Conservation (phyloP, 2,797 vertebrate species). For the Aulostomus chinensis region DNA sequence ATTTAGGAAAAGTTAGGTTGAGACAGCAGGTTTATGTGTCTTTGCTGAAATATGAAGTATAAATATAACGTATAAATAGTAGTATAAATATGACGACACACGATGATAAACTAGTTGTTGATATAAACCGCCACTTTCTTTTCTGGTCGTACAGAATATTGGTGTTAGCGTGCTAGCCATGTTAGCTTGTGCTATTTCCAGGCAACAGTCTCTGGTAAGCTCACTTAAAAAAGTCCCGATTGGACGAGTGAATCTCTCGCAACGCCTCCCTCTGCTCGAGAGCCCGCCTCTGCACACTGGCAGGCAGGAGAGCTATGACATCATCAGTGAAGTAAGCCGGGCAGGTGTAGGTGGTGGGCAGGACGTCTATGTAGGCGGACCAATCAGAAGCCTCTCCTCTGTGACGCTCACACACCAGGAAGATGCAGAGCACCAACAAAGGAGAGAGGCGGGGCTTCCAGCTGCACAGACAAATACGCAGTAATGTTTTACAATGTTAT, state of each 20-base stretch:
- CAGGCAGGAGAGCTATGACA: conserved; percentile 79
- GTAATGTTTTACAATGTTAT: too few species aligned
- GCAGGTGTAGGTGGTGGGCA: conserved; percentile 88
- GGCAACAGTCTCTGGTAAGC: too few species aligned
- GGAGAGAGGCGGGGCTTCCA: conserved; percentile 88
- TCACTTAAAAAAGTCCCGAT: conserved; percentile 80
- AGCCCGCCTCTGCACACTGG: conserved; percentile 70
- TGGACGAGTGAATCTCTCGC: conserved; percentile 74
- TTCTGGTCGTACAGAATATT: too few species aligned
- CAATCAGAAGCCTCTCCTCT: conserved; percentile 81
- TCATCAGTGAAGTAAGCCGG: conserved; percentile 80
- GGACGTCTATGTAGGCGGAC: conserved; percentile 87
- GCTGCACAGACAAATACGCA: conserved; percentile 72
- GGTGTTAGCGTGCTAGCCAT: too few species aligned
- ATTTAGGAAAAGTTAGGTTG: too few species aligned
- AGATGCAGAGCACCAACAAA: conserved; percentile 86
- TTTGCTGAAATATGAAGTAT: too few species aligned
- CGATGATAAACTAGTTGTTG: too few species aligned
- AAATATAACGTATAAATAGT: too few species aligned
- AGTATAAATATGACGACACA: too few species aligned
- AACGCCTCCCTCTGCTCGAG: conserved; percentile 79
- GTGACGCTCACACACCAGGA: conserved; percentile 88
- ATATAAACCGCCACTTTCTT: too few species aligned
- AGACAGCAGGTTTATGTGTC: too few species aligned
- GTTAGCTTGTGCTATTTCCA: too few species aligned